Conservation (phyloP, 1,140 invertebrate genomes). For the Neodiprion pinetum region DNA sequence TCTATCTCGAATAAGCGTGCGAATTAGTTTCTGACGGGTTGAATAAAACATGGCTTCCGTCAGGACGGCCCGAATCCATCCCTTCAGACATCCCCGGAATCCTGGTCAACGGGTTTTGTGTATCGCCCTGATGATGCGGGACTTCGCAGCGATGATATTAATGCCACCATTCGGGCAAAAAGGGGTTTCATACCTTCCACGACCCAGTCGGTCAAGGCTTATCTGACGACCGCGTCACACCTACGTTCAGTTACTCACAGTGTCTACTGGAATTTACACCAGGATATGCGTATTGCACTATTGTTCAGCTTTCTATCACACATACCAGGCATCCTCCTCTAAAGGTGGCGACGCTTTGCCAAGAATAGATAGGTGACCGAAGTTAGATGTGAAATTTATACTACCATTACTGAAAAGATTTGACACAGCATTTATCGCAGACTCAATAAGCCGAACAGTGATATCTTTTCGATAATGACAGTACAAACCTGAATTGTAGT, state of each 20-base stretch:
- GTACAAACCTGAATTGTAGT: too few relatives aligned
- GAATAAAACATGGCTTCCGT: constrained; percentile 4
- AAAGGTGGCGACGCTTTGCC: too few relatives aligned
- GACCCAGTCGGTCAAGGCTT: neutral
- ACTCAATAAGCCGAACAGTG: too few relatives aligned
- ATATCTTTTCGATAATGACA: too few relatives aligned
- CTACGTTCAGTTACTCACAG: neutral
- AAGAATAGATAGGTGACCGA: too few relatives aligned
- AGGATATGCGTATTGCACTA: too few relatives aligned
- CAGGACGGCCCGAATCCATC: neutral
- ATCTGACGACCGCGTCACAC: neutral
- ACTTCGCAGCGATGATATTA: constrained; percentile 1
- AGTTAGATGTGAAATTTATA: too few relatives aligned
- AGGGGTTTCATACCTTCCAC: neutral
- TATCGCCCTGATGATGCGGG: neutral
- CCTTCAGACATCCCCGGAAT: neutral
- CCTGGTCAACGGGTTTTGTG: neutral
- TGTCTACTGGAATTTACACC: neutral
- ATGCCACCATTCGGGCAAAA: neutral
- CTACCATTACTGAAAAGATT: too few relatives aligned
- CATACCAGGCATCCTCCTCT: too few relatives aligned
- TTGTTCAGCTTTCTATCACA: too few relatives aligned
- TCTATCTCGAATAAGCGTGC: neutral
- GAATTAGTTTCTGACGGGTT: constrained; percentile 2
- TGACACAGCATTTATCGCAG: too few relatives aligned